Conservation (phyloP, 2,113 vertebrate species). For the Forbesichthys papilliferus region DNA sequence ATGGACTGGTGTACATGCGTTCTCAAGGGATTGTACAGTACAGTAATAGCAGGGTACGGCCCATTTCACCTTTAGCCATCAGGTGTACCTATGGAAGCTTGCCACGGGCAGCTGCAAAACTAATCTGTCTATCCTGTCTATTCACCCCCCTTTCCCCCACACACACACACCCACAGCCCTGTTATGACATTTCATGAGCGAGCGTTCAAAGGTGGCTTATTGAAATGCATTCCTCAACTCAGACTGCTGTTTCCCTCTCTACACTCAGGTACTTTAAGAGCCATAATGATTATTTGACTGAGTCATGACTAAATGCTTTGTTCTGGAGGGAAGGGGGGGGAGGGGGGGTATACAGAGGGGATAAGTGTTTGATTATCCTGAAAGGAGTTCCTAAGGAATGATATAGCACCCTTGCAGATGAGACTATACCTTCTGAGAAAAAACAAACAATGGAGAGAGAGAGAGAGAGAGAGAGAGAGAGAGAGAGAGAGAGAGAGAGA, state of each 20-base stretch:
- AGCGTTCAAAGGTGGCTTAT: slow-evolving; percentile 69
- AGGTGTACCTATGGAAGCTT: slow-evolving; percentile 54
- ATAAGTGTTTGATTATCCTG: too few relatives aligned
- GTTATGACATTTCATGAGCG: slow-evolving; percentile 65
- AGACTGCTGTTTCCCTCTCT: slow-evolving; percentile 65
- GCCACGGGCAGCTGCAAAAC: slow-evolving; percentile 56
- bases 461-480: slow-evolving; percentile 29
- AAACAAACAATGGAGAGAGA: slow-evolving; percentile 59
- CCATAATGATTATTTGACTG: slow-evolving; percentile 72
- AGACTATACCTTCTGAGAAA: slow-evolving; percentile 32
- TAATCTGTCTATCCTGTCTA: slow-evolving; percentile 54
- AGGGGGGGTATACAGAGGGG: slow-evolving; percentile 27
- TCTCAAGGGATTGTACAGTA: slow-evolving; percentile 32
- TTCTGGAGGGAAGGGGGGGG: slow-evolving; percentile 41
- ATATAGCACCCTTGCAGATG: slow-evolving; percentile 44
- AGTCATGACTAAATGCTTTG: slow-evolving; percentile 68
- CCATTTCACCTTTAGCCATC: slow-evolving; percentile 45
- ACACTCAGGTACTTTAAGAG: slow-evolving; percentile 65
- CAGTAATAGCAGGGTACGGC: slow-evolving; percentile 15
- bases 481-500: slow-evolving; percentile 5
- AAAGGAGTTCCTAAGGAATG: slow-evolving; percentile 35
- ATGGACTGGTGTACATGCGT: slow-evolving; percentile 5
- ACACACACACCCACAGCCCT: slow-evolving; percentile 1
- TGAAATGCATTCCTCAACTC: slow-evolving; percentile 65
- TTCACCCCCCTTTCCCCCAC: slow-evolving; percentile 25